Base-by-base conservation (phyloP, 2,888 invertebrate genomes). In the Trachelus tabidus region DNA sequence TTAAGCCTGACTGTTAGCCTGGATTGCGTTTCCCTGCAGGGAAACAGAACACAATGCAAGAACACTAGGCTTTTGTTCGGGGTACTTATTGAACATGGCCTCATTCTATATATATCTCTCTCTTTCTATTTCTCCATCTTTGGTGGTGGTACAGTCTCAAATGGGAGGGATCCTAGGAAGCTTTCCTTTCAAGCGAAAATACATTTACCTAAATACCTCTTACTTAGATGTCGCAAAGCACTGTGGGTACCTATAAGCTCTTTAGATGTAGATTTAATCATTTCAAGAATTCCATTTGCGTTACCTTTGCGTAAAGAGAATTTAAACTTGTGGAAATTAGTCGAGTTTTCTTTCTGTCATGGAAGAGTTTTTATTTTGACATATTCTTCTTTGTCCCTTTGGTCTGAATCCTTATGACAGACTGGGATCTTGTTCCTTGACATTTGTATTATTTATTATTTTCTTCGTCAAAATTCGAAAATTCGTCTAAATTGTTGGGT, bases 31-130 rank as follows among this genome's bases (percentile, higher is more conserved):
- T 31, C 30, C 15, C 71, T 34, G 71, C 71, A 34, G 71, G 71
- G 71, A 34, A 34, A 34, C 34, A 71, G 34, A 34, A 71, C 23
- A 71, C 71, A 71, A 71, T 33, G 71, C 71, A 31, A 31, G 71
- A 71, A 71, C 71, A 71, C 71, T 71, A 15, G 71, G 71, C 71
- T 71, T 71, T 71, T 71, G 71, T 71, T 71, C 71, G 33, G 31
- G 71, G 56, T 23, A 56, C 56, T 56, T 23, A 56, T 56, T 23
- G 56, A 56, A 56, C 56, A 56, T 56, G 56, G 56, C 56, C 56
- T 56, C 23, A 15, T 56, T 56, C 56, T 56, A 37, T 35, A 35
- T 40, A 40, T 15, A 15, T 23, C 6, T 40, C 40, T 56, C 56
- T 23, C 56, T 56, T 23, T 56, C 23, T 56, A 23, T 56, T 56